phyloP scores from a whole-genome alignment of 2,113 vertebrate genomes.

The Heptranchias perlo region DNA sequence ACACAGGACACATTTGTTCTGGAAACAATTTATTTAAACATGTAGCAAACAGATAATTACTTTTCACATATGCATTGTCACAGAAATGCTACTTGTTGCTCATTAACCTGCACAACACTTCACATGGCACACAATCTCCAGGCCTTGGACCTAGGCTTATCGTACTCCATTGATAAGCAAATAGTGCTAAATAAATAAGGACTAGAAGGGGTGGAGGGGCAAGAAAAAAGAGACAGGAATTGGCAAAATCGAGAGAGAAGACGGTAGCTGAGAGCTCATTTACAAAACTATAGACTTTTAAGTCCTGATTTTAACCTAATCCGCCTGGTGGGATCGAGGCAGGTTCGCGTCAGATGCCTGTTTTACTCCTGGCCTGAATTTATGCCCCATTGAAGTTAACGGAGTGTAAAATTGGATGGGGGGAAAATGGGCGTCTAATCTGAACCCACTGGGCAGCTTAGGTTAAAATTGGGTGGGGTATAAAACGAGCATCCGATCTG shows the following conservation, averaged over 20 bases:
- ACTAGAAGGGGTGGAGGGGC: not conserved
- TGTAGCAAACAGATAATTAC: not conserved
- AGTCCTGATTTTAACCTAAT: not conserved
- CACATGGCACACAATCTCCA: not conserved
- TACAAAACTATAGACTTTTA: not conserved
- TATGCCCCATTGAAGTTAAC: too few species aligned
- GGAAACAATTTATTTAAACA: not conserved
- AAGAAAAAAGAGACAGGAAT: not conserved
- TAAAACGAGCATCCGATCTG: too few species aligned
- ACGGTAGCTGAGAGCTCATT: not conserved
- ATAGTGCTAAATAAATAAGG: too few species aligned
- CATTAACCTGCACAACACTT: not conserved
- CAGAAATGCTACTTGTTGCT: not conserved
- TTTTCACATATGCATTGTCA: not conserved
- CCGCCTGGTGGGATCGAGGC: too few species aligned
- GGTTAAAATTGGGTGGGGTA: too few species aligned
- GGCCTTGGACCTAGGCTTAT: not conserved
- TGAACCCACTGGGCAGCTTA: too few species aligned
- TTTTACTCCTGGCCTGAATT: too few species aligned
- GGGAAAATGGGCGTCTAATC: too few species aligned
- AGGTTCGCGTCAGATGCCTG: too few species aligned
- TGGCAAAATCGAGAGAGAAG: not conserved
- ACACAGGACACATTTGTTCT: not conserved
- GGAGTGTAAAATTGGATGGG: too few species aligned
- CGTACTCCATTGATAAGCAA: not conserved